A percentile compares a stretch with the other conserved stretches of the same genome.
phyloP scores from a whole-genome alignment of 2,888 invertebrate genomes.

The Taphrorychus bicolor region DNA sequence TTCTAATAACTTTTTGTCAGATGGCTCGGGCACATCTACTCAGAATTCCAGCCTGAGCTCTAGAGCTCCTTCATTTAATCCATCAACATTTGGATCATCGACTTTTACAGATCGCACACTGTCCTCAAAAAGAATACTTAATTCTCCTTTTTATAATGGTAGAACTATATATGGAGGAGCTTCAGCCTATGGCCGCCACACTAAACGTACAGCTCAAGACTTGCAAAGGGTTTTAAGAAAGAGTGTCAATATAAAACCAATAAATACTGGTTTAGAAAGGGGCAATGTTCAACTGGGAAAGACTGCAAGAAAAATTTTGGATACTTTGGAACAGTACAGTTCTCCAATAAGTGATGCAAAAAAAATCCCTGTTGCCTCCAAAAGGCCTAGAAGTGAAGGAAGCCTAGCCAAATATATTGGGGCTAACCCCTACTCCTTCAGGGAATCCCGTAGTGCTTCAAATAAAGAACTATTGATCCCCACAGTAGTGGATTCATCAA shows the following conservation, averaged over 20 bases:
- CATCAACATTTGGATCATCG: conserved; percentile 58
- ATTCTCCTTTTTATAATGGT: conserved; percentile 79
- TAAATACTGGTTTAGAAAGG: conserved; percentile 51
- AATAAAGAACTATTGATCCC: conserved; percentile 67
- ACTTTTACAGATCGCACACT: conserved; percentile 60
- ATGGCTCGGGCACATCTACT: conserved; percentile 55
- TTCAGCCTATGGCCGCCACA: conserved; percentile 62
- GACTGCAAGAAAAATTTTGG: conserved; percentile 79
- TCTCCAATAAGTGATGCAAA: conserved; percentile 81
- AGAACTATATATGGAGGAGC: conserved; percentile 80
- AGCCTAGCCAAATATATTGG: conserved; percentile 51
- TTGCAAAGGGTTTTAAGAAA: conserved; percentile 45
- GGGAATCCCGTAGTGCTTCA: conserved; percentile 47
- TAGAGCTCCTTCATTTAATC: conserved; percentile 62
- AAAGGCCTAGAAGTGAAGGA: conserved; percentile 47
- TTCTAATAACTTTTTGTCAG: conserved; percentile 45
- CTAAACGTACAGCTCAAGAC: conserved; percentile 44
- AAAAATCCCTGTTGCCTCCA: conserved; percentile 70
- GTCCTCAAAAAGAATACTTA: conserved; percentile 59
- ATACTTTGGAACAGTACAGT: conserved; percentile 81
- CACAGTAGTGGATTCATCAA: conserved; percentile 66
- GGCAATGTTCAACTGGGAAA: conserved; percentile 66
- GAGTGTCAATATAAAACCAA: conserved; percentile 61
- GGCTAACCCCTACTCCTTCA: conserved; percentile 52
- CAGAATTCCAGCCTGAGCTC: conserved; percentile 59